Evolutionary conservation across 1,140 invertebrate species (phyloP), one percentile per base, ranked within the genome.

Genomic region (Dufourea novaeangliae): DNA sequence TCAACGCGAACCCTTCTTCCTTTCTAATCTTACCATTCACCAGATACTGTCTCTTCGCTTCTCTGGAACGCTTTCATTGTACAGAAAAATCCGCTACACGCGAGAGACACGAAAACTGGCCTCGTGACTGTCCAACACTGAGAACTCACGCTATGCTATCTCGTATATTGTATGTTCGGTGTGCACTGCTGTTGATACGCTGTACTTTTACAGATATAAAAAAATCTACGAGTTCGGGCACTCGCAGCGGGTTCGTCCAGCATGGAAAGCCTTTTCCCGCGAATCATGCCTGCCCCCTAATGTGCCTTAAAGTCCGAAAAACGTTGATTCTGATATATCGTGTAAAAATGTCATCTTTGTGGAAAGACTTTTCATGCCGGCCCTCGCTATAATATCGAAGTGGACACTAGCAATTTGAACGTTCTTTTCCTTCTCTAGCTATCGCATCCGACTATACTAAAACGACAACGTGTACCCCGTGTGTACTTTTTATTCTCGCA

Each of bases 161-260:
- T 7, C 46, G 20, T n/a, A 63, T 50, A n/a, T 7, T 86, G 57
- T 84, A 41, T 84, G 79, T 86, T 87, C 52, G 72, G 85, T 88
- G 85, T 88, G 80, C 82, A 85, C 80, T 83, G 88, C 83, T 88
- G 71, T 81, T 80, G 70, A 85, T 88, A 85, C 83, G 74, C 69
- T 83, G 32, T 56, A 74, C 62, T 27, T 69, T 46, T 39, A 32
- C 52, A 44, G 22, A 71, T 66, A 50, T n/a, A 22, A 78, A 50
- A 54, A 62, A 57, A 59, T 71, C 37, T 37, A 72, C 68, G 76
- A 56, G 50, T 22, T 71, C 68, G 1, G 54, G 68, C 68, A 29
- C 11, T 37, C 57, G 50, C 64, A 61, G n/a, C 12, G 20, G 46
- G 54, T 10, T 4, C 2, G 59, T 2, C 39, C 39, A 56, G 50